Base-by-base conservation (phyloP, 2,113 vertebrate species). In the Seriola quinqueradiata region DNA sequence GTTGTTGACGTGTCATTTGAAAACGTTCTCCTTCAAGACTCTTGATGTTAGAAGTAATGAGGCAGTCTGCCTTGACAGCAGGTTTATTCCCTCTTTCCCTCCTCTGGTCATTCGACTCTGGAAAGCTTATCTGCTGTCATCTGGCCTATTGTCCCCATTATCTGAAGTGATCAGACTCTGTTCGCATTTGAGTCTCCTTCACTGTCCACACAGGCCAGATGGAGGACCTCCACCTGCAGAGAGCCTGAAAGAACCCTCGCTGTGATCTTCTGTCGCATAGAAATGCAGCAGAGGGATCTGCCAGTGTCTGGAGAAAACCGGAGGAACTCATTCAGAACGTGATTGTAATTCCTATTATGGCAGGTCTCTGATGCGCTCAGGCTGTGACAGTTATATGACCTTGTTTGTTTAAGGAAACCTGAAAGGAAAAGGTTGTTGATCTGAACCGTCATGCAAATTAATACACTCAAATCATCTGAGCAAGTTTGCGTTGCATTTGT, bases 71-170 rank as follows among this genome's bases (percentile, higher is more conserved):
- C 40, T 2, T 23, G 69, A 81, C 82, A 90, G 89, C 75, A 87
- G 90, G 83, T 90, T 84, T 78, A 70, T 67, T 70, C 70, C 70
- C 70, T 50, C 54, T 38, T 55, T 38, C 60, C 38, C 65, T 81
- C 66, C 70, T 78, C 60, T 34, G 71, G 87, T 81, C 76, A 82
- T 80, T 85, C 38, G 46, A 85, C 88, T 86, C 81, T 82, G 46
- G 68, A 81, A 84, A 87, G 65, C 88, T 91, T 94, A 92, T 94
- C 93, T 87, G 70, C 64, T 77, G 82, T 94, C 92, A 94, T 94
- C 92, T 94, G 93, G 84, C 42, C 88, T 54, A 92, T 91, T 92
- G 91, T 94, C 72, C 69, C 70, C 50, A 83, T 94, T 93, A 92
- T 94, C 93, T 88, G 85, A 70, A 81, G 50, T 48, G 87, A 94